These are phyloP conservation scores for Orycteropus afer DNA, from an alignment of 2,113 vertebrate species.

Conservation along the genomic window DNA sequence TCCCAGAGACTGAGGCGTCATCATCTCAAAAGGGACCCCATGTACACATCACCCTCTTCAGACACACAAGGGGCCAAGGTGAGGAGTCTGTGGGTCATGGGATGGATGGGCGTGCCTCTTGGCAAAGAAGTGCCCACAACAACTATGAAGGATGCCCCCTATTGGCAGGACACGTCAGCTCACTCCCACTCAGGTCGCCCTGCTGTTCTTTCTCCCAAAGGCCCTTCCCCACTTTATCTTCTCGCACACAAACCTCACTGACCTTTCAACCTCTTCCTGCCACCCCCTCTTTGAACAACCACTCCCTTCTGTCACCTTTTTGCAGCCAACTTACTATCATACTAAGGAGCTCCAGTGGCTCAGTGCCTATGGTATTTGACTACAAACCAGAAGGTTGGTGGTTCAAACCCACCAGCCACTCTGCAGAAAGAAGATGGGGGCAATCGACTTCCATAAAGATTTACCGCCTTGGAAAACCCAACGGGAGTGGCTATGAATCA, in stretches of 20 bases:
- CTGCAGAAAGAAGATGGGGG: too few species aligned
- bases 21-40: not conserved
- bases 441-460: too few species aligned
- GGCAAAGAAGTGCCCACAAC: not conserved
- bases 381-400: too few species aligned
- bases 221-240: not conserved
- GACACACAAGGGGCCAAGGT: too few species aligned
- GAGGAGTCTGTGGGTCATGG: not conserved
- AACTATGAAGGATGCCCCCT: not conserved
- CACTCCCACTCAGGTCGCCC: accelerated
- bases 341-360: too few species aligned
- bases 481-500: too few species aligned
- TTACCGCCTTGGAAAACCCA: too few species aligned
- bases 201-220: not conserved
- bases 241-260: accelerated
- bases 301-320: not conserved
- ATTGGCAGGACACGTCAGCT: not conserved
- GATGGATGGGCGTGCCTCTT: accelerated
- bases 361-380: too few species aligned
- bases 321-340: not conserved
- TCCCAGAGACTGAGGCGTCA: not conserved
- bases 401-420: too few species aligned
- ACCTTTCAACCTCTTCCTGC: not conserved
- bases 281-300: accelerated
- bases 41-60: accelerated